Conservation (phyloP, 1,140 invertebrate genomes). For the Eumaeus atala region DNA sequence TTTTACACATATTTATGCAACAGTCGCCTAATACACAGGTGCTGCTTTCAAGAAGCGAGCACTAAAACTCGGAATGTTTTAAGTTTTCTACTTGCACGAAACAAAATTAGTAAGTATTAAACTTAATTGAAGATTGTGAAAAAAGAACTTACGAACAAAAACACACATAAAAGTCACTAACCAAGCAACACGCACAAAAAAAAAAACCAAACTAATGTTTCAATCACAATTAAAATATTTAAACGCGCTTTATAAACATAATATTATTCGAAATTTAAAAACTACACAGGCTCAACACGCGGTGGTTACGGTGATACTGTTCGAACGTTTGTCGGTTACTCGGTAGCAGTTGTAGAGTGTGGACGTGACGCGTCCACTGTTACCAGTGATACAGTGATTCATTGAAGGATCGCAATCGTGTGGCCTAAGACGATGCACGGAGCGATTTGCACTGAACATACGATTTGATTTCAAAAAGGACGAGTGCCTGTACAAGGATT, state of each 20-base stretch:
- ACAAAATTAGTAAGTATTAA: too few relatives aligned
- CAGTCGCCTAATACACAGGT: too few relatives aligned
- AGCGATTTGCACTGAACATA: neutral
- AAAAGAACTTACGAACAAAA: too few relatives aligned
- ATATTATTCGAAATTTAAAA: neutral
- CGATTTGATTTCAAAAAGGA: too few relatives aligned
- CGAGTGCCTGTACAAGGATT: too few relatives aligned
- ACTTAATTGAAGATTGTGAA: too few relatives aligned
- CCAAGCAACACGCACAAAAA: neutral
- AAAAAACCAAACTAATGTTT: neutral
- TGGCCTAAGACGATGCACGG: neutral
- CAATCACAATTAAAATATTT: neutral
- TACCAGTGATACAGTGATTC: conserved; percentile 1
- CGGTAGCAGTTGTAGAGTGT: too few relatives aligned
- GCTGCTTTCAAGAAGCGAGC: too few relatives aligned
- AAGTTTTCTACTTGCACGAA: too few relatives aligned
- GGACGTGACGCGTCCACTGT: neutral
- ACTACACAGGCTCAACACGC: neutral
- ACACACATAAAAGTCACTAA: too few relatives aligned
- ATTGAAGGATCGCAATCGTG: neutral
- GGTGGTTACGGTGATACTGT: conserved; percentile 1
- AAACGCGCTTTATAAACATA: neutral
- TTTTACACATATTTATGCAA: too few relatives aligned
- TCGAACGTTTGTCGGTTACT: neutral
- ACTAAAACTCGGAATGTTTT: too few relatives aligned